Base-by-base conservation (phyloP, 2,888 invertebrate species). In the Macrophya alboannulata region DNA sequence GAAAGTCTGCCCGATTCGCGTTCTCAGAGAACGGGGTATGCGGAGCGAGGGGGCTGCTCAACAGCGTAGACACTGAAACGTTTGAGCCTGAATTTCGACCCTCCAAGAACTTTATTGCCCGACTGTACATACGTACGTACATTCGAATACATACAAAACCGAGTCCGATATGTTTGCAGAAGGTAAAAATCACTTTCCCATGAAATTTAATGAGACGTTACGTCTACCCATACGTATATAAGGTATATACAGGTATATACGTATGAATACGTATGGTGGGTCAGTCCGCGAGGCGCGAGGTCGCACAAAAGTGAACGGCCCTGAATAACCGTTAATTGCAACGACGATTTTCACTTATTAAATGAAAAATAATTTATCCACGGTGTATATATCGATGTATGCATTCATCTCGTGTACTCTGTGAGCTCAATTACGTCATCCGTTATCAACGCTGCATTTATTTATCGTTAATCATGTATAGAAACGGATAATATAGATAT, bases 141-240 rank as follows among this genome's bases (percentile, higher is more conserved):
- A 59, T 5, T 25, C 15, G 17, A 12, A 12, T n/a, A n/a, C 40
- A 31, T 48, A 5, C 45, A 6, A 71, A 31, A 31, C 31, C 77
- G 55, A 40, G 59, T 81, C 40, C 25, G 31, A 31, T 1, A 17
- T 77, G n/a, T 77, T 77, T 55, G 51, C 77, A 21, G 31, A 31
- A 43, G 59, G 43, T 43, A 40, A 81, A 31, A 81, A 81, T 81
- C 81, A 81, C 81, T 81, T 81, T 81, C 81, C 81, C 81, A 62
- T 81, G 81, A 81, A 81, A 81, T 40, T 81, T 81, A 81, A 81
- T 81, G 81, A 81, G 81, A 81, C 81, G 81, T 81, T 79, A 62
- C 81, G 59, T 37, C 17, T 55, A 62, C 62, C 62, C 62, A 17
- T 68, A 68, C 68, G n/a, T n/a, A n/a, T n/a, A n/a, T n/a, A n/a